Evolutionary conservation across 2,113 vertebrate species (phyloP).

Genomic region (Xiphias gladius): DNA sequence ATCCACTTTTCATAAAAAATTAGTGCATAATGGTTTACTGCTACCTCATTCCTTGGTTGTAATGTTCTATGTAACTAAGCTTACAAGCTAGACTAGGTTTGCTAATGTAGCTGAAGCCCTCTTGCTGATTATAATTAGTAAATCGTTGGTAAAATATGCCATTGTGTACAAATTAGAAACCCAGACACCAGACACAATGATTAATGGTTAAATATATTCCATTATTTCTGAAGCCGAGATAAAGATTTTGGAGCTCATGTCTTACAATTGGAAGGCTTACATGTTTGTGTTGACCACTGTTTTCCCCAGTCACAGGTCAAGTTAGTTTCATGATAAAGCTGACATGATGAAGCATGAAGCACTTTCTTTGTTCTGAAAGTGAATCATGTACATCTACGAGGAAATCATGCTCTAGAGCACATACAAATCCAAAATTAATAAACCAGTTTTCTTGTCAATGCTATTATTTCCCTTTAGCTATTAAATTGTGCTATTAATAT

Average conservation of each 20-base stretch:
- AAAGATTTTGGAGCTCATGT: background rate
- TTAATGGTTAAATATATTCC: background rate
- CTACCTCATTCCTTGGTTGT: background rate
- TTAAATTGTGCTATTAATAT: background rate
- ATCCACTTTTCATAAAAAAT: background rate
- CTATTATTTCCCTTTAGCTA: background rate
- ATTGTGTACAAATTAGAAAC: background rate
- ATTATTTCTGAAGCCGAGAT: background rate
- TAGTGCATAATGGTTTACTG: too few relatives aligned
- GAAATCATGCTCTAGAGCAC: background rate
- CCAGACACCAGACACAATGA: background rate
- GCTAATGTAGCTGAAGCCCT: background rate
- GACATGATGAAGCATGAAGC: constrained; percentile 20
- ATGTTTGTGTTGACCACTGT: constrained; percentile 20
- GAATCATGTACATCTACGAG: constrained; percentile 20
- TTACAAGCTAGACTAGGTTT: background rate
- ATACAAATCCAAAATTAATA: background rate
- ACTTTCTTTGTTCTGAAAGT: constrained; percentile 13
- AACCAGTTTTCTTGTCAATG: background rate
- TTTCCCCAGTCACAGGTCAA: background rate
- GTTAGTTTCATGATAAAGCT: constrained; percentile 5
- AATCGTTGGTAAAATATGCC: background rate
- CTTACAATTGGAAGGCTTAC: background rate
- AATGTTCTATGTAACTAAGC: background rate
- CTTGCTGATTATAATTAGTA: background rate